Conservation (phyloP, 2,888 invertebrate species). For the Nemoura dubitans region DNA sequence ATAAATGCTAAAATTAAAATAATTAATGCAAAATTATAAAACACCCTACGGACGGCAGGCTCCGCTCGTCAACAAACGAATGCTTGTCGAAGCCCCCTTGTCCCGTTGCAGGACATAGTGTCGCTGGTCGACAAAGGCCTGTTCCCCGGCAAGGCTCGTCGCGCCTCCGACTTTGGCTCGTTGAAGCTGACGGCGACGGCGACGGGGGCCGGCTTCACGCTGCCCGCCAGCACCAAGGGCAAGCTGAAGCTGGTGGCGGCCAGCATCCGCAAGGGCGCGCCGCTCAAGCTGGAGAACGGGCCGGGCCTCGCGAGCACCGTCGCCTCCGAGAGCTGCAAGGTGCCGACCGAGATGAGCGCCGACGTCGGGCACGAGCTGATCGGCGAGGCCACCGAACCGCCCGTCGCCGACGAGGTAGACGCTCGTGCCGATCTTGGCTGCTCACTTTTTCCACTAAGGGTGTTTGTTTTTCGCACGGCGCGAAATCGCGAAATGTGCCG, state of each 20-base stretch:
- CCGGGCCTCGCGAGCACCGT: not conserved
- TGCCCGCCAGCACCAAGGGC: not conserved
- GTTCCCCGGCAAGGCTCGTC: not conserved
- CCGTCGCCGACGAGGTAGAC: not conserved
- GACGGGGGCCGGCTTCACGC: not conserved
- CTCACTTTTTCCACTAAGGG: too few relatives aligned
- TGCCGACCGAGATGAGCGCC: not conserved
- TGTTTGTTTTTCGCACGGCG: too few relatives aligned
- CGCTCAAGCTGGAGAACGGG: not conserved
- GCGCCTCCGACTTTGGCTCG: slow-evolving; percentile 1
- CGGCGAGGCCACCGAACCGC: not conserved
- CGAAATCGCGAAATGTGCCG: too few relatives aligned
- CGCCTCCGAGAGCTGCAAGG: not conserved
- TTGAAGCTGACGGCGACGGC: not conserved
- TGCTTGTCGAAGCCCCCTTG: too few relatives aligned
- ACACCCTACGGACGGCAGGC: too few relatives aligned
- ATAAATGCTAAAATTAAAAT: too few relatives aligned
- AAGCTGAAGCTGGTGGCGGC: not conserved
- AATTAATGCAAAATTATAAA: too few relatives aligned
- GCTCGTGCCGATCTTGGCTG: not conserved
- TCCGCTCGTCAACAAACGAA: too few relatives aligned
- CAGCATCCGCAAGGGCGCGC: not conserved
- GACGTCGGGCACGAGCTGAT: not conserved
- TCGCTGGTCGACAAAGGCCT: slow-evolving; percentile 10
- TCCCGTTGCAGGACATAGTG: not conserved